Evolutionary conservation across 2,797 vertebrate species (phyloP).

Genomic region (Arrhamphus sclerolepis): DNA sequence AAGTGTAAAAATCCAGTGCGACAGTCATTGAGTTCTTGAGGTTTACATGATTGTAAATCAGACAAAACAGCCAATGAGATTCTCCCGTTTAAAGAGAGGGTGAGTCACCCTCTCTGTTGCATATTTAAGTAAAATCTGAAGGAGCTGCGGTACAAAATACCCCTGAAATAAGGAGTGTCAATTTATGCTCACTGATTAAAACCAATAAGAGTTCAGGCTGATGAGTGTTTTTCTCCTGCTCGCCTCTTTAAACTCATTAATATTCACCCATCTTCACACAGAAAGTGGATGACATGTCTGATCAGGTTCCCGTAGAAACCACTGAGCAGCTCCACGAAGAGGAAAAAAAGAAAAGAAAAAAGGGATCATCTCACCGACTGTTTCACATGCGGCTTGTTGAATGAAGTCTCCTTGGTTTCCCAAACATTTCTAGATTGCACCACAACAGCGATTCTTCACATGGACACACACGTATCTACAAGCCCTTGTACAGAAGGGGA

Average conservation of each 20-base stretch:
- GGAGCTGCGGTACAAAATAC: conserved; percentile 45
- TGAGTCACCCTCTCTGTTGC: conserved; percentile 54
- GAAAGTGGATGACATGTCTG: conserved; percentile 13
- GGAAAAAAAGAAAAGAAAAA: too few species aligned
- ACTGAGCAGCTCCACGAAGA: conserved; percentile 50
- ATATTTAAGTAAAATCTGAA: conserved; percentile 55
- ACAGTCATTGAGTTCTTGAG: conserved; percentile 84
- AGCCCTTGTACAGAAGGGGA: conserved; percentile 67
- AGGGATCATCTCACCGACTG: conserved; percentile 74
- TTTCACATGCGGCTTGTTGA: conserved; percentile 60
- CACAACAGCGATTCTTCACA: conserved; percentile 55
- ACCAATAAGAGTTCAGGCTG: conserved; percentile 31
- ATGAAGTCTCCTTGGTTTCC: conserved; percentile 70
- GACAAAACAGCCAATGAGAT: conserved; percentile 72
- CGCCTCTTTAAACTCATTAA: conserved; percentile 18
- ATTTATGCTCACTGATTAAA: conserved; percentile 24
- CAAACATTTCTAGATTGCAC: conserved; percentile 70
- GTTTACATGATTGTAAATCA: conserved; percentile 78
- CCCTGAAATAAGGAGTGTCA: conserved; percentile 14
- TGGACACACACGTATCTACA: conserved; percentile 56
- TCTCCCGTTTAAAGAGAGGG: conserved; percentile 61
- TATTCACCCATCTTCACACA: conserved; percentile 26
- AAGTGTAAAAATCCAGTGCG: conserved; percentile 82
- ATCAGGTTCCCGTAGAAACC: conserved; percentile 35
- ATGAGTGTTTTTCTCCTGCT: conserved; percentile 1